Evolutionary conservation across 2,113 vertebrate species (phyloP).

Genomic region (Nettapus auritus): DNA sequence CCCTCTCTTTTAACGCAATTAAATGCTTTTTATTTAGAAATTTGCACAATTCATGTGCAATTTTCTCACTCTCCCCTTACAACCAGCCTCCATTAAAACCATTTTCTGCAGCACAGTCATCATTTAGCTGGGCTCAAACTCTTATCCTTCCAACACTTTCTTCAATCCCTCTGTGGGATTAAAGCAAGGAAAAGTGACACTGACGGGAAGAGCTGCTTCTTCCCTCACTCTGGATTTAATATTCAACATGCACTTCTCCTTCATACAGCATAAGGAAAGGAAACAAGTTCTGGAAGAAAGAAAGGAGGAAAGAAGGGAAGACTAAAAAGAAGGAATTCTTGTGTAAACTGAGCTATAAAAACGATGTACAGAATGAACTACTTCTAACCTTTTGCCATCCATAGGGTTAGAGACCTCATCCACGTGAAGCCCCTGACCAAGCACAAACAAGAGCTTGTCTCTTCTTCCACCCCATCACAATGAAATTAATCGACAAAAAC

Average conservation of each 20-base stretch:
- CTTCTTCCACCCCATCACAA: constrained; percentile 21
- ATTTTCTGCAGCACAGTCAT: background rate
- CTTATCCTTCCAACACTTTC: constrained; percentile 23
- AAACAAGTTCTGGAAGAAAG: background rate
- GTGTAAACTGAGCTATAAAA: background rate
- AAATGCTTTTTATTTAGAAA: constrained; percentile 57
- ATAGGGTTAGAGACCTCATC: background rate
- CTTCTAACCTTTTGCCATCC: background rate
- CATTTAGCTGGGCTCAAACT: background rate
- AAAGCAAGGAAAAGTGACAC: constrained; percentile 3
- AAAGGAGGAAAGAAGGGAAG: background rate
- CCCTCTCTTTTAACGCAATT: constrained; percentile 22
- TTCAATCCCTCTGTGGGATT: constrained; percentile 17
- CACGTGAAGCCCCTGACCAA: background rate
- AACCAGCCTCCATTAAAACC: constrained; percentile 2
- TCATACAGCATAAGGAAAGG: background rate
- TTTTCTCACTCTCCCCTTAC: background rate
- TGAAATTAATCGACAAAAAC: constrained; percentile 50
- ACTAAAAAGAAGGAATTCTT: background rate
- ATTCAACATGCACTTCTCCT: background rate
- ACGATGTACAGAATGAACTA: background rate
- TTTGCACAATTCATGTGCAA: background rate
- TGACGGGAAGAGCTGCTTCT: constrained; percentile 5
- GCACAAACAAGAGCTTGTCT: constrained; percentile 22
- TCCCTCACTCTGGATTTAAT: background rate